Conservation (phyloP, 2,888 invertebrate species). For the Ectemnius lituratus region DNA sequence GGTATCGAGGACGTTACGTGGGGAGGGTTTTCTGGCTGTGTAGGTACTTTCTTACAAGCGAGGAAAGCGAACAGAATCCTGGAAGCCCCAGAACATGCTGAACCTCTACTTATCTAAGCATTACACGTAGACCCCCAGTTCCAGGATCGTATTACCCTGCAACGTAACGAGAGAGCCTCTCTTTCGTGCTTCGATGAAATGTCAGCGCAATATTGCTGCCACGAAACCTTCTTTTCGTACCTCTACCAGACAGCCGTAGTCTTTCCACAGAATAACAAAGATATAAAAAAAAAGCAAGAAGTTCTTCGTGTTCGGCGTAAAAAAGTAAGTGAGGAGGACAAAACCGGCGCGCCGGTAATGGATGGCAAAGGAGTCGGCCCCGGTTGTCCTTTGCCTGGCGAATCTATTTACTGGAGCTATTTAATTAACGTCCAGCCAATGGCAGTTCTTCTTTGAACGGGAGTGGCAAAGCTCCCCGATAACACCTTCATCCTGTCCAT, state of each 20-base stretch:
- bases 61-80: slow-evolving; percentile 45
- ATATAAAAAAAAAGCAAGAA: background rate
- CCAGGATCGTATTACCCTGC: slow-evolving; percentile 41
- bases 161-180: slow-evolving; percentile 38
- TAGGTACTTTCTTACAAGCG: slow-evolving; percentile 4
- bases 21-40: slow-evolving; percentile 9
- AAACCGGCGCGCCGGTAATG: too few species aligned
- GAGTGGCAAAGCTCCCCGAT: too few species aligned
- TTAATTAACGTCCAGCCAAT: too few species aligned
- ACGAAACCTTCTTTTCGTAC: slow-evolving; percentile 10
- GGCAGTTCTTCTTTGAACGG: too few species aligned
- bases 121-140: slow-evolving; percentile 38
- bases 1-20: background rate
- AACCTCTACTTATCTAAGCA: slow-evolving; percentile 46
- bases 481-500: too few species aligned
- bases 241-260: background rate
- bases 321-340: too few species aligned
- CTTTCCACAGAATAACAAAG: slow-evolving; percentile 10
- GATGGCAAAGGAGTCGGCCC: too few species aligned
- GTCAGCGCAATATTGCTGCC: background rate
- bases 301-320: too few species aligned
- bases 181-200: slow-evolving; percentile 12
- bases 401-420: too few species aligned
- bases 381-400: too few species aligned
- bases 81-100: slow-evolving; percentile 36